Evolutionary conservation across 2,797 vertebrate genomes (phyloP).

Genomic region (Chaunax sp.): DNA sequence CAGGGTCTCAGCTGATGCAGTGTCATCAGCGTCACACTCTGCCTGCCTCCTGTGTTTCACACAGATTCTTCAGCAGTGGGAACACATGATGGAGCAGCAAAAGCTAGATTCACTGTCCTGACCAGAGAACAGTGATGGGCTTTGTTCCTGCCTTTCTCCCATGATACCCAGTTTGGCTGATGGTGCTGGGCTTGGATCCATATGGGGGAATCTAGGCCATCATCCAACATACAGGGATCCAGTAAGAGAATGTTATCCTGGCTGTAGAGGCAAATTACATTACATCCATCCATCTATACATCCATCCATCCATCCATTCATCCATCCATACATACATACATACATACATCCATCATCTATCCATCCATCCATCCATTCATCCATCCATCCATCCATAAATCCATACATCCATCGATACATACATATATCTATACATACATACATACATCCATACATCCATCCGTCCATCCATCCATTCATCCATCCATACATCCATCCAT

Average conservation of each 20-base stretch:
- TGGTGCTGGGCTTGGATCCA: slow-evolving; percentile 65
- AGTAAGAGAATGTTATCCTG: slow-evolving; percentile 45
- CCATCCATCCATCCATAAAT: no score
- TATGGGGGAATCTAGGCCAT: slow-evolving; percentile 62
- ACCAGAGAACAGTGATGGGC: slow-evolving; percentile 71
- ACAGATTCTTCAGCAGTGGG: slow-evolving; percentile 50
- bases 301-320: no score
- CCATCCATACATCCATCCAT: no score
- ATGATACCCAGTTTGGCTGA: slow-evolving; percentile 69
- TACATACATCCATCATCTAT: no score
- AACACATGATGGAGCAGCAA: slow-evolving; percentile 58
- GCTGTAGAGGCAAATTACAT: slow-evolving; percentile 43
- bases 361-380: no score
- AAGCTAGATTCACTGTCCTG: slow-evolving; percentile 50
- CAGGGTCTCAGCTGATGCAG: slow-evolving; percentile 7
- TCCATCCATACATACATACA: no score
- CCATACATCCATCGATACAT: no score
- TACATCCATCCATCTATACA: no score
- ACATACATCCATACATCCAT: no score
- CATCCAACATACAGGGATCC: slow-evolving; percentile 59
- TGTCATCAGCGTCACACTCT: slow-evolving; percentile 11
- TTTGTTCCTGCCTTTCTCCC: slow-evolving; percentile 68
- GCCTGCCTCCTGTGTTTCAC: slow-evolving; percentile 32
- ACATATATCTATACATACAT: no score
- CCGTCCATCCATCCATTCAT: no score